Percentiles rank a stretch among this genome's conserved stretches.
Evolutionary conservation across 1,140 invertebrate species (phyloP).

Genomic region (Cyphomyrmex costatus): DNA sequence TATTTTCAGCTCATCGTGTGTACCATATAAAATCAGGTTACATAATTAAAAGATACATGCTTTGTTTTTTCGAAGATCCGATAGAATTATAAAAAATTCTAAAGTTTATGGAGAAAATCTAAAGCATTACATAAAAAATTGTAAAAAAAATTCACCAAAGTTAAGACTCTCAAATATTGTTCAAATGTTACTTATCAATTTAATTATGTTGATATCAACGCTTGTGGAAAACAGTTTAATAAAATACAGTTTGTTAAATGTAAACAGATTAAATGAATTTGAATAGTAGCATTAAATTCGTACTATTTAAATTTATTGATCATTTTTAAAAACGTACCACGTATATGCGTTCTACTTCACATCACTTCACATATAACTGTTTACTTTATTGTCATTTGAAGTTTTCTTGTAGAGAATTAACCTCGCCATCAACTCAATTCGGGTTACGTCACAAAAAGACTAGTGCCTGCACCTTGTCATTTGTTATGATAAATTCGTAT

Average conservation of each 20-base stretch:
- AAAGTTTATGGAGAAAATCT: too few species aligned
- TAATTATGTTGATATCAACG: background rate
- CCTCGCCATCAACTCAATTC: constrained; percentile 6
- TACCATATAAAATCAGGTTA: background rate
- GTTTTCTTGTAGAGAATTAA: background rate
- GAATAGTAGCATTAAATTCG: background rate
- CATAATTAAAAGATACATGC: background rate
- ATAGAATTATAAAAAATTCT: background rate
- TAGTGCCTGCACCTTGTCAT: constrained; percentile 2
- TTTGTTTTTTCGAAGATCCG: background rate
- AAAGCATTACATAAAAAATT: too few species aligned
- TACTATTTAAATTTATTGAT: background rate
- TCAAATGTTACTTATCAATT: background rate
- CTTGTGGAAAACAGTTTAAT: background rate
- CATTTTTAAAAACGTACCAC: constrained; percentile 13
- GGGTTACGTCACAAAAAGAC: background rate
- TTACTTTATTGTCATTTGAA: constrained; percentile 25
- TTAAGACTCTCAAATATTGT: too few species aligned
- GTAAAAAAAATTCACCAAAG: too few species aligned
- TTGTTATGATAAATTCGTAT: constrained; percentile 16
- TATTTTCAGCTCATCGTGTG: background rate
- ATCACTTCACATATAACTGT: constrained; percentile 1
- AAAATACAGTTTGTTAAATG: too few species aligned
- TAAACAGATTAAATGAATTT: background rate
- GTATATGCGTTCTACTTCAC: background rate